Base-by-base conservation (phyloP, 2,888 invertebrate genomes). In the Oscheius sp. region DNA sequence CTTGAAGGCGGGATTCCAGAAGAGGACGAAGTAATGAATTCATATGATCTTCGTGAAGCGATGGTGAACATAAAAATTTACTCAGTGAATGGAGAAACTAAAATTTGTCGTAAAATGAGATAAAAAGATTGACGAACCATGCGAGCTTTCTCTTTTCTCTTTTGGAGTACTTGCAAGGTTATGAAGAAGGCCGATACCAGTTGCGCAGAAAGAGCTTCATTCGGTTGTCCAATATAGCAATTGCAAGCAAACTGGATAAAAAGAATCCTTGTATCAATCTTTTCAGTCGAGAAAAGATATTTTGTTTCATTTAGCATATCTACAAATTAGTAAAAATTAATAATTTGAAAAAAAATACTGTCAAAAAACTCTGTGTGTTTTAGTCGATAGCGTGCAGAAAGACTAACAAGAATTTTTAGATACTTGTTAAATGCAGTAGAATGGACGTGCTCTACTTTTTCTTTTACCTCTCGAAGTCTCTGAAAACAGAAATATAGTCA, bases 211-310 rank as follows among this genome's bases (percentile, higher is more conserved):
- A 68, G 39, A 1, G 29, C 17, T 15, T 29, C 31, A 37, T 46
- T 46, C 8, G 68, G 68, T 17, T 68, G 58, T 2, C 29, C 31
- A 10, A 33, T 27, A 29, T 39, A 50, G n/a, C 58, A 10, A n/a
- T 61, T 61, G 23, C 68, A 68, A 15, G 48, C 58, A 31, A 69
- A 31, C 34, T 52, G 53, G 10, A 69, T 46, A 17, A 15, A 33
- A 12, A 29, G 27, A n/a, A 69, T 55, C 12, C 63, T 37, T 20
- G 37, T 27, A 12, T n/a, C 20, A 8, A 53, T 25, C 12, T 33
- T 27, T 6, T 52, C 52, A 10, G 37, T 27, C 5, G 55, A 12
- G 20, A 55, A 53, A 2, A 65, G 29, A 37, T 65, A 65, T 20
- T 27, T 17, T 12, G 53, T 12, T 8, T 65, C 53, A 10, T 25